Evolutionary conservation across 2,888 invertebrate species (phyloP).

Genomic region (Toxonevra muliebris): DNA sequence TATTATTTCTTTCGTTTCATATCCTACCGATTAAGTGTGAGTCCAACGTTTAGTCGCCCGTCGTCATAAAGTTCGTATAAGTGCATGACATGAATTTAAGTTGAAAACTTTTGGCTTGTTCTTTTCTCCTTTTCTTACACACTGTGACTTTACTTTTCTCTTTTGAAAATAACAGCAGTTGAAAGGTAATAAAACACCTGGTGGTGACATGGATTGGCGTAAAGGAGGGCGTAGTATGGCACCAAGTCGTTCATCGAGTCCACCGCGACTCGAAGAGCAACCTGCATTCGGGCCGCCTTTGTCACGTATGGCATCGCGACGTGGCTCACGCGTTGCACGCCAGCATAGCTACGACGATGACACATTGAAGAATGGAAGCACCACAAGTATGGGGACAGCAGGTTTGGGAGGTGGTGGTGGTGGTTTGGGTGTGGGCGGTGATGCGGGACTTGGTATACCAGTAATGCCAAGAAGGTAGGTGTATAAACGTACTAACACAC

Average conservation of each 20-base stretch:
- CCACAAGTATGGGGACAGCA: slow-evolving; percentile 46
- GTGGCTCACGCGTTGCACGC: slow-evolving; percentile 73
- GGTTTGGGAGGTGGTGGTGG: slow-evolving; percentile 46
- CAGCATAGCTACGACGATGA: slow-evolving; percentile 90
- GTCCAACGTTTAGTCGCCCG: no score
- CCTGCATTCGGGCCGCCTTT: slow-evolving; percentile 56
- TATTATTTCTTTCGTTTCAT: no score
- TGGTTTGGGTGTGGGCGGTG: slow-evolving; percentile 54
- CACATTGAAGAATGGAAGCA: slow-evolving; percentile 58
- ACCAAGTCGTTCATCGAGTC: slow-evolving; percentile 71
- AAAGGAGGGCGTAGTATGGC: slow-evolving; percentile 71
- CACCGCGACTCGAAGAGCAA: slow-evolving; percentile 63
- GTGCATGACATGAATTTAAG: no score
- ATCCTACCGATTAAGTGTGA: no score
- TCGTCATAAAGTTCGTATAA: no score
- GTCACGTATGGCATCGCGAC: slow-evolving; percentile 66
- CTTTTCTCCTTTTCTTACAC: no score
- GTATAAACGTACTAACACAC: no score
- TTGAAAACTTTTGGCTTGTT: no score
- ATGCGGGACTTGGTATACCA: slow-evolving; percentile 74
- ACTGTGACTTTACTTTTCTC: no score
- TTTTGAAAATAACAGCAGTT: slow-evolving; percentile 65
- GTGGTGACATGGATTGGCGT: slow-evolving; percentile 69
- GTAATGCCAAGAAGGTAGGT: slow-evolving; percentile 76
- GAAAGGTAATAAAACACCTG: slow-evolving; percentile 72